Evolutionary conservation across 2,888 invertebrate species (phyloP).

Genomic region (Osedax frankpressi): DNA sequence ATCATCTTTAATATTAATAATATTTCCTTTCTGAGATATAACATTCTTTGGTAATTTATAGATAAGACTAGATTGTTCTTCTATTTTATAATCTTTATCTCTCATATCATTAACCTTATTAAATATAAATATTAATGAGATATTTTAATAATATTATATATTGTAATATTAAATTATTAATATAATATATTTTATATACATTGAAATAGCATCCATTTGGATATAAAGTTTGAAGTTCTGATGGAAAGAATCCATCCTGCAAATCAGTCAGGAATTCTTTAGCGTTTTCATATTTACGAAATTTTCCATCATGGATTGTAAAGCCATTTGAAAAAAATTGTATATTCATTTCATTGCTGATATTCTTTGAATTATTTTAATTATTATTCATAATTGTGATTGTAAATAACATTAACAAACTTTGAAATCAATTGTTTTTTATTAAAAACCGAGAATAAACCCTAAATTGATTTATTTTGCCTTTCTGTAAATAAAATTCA

Average conservation of each 20-base stretch:
- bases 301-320: neutral
- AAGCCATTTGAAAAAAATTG: neutral
- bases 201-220: neutral
- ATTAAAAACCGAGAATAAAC: too few species aligned
- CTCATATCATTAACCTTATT: too few species aligned
- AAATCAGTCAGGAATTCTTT: neutral
- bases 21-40: neutral
- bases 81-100: too few species aligned
- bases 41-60: neutral
- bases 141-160: too few species aligned
- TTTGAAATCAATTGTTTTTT: too few species aligned
- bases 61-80: neutral
- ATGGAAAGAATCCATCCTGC: neutral
- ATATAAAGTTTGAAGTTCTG: neutral
- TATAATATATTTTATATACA: too few species aligned
- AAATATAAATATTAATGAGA: too few species aligned
- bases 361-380: too few species aligned
- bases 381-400: too few species aligned
- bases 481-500: neutral
- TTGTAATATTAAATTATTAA: too few species aligned
- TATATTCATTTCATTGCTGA: neutral
- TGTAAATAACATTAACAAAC: too few species aligned
- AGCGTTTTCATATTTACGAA: neutral
- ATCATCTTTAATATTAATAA: neutral
- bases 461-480: neutral